These are phyloP conservation scores for Psittacula cyanocephala DNA, from an alignment of 2,113 vertebrate species.

Conservation along the genomic window DNA sequence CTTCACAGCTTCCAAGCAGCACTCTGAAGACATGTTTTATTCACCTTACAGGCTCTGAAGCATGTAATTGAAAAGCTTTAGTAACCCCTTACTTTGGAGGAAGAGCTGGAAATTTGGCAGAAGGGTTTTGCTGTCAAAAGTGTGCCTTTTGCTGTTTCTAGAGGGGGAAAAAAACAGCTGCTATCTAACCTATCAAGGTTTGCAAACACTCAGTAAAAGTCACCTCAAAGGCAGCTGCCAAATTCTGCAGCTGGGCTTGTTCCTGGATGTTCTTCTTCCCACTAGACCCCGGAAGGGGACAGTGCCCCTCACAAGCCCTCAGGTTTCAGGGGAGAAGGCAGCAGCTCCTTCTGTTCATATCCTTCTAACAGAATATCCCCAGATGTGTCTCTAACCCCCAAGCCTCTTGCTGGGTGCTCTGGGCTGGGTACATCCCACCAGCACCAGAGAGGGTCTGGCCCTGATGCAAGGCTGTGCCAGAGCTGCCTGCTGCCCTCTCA, in stretches of 20 bases:
- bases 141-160: not conserved
- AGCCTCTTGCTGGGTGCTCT: not conserved
- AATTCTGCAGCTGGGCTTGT: not conserved
- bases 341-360: not conserved
- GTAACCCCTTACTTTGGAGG: not conserved
- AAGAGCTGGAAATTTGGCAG: not conserved
- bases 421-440: rapidly evolving
- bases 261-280: not conserved
- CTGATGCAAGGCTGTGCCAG: not conserved
- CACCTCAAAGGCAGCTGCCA: not conserved
- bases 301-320: rapidly evolving
- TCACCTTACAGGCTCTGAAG: not conserved
- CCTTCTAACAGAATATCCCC: not conserved
- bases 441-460: not conserved
- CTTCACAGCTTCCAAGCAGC: not conserved
- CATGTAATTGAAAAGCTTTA: not conserved
- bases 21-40: not conserved
- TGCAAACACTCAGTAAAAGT: not conserved
- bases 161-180: rapidly evolving
- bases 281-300: not conserved
- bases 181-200: not conserved
- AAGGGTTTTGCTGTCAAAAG: not conserved
- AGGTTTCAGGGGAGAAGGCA: rapidly evolving
- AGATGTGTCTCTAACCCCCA: too few species aligned
- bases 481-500: not conserved